Conservation (phyloP, 2,113 vertebrate genomes). For the Tragulus kanchil region DNA sequence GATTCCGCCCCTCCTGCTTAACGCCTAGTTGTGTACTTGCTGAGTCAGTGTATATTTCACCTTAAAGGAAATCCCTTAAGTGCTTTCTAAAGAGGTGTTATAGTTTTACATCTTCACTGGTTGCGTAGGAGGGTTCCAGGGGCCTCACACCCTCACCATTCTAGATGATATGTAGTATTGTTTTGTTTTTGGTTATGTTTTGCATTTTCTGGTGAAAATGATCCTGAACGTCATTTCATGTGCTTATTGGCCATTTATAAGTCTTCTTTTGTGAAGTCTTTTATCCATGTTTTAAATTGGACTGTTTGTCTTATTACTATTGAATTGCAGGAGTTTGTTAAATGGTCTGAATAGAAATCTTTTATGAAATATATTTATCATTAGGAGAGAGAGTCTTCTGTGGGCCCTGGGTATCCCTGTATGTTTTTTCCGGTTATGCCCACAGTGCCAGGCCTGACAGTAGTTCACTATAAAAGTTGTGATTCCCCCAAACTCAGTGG, state of each 20-base stretch:
- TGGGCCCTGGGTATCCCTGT: not conserved
- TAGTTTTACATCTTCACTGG: not conserved
- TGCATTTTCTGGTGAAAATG: not conserved
- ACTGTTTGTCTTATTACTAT: not conserved
- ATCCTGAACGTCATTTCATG: not conserved
- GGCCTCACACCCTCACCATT: not conserved
- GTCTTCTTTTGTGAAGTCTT: not conserved
- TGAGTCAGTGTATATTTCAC: not conserved
- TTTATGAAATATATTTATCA: not conserved
- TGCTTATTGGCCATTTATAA: not conserved
- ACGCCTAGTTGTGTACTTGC: not conserved
- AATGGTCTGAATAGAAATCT: not conserved
- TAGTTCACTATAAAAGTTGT: not conserved
- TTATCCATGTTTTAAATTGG: not conserved
- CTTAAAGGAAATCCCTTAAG: not conserved
- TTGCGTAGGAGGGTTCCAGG: not conserved
- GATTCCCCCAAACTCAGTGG: not conserved
- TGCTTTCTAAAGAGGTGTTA: not conserved
- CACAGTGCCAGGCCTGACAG: not conserved
- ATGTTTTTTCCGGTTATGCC: not conserved
- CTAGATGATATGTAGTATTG: not conserved
- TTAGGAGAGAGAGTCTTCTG: not conserved
- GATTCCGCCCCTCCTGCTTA: not conserved
- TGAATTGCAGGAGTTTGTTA: conserved; percentile 37
- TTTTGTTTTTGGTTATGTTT: not conserved